phyloP scores from a whole-genome alignment of 2,113 vertebrate species.

The Chlamydotis undulata region DNA sequence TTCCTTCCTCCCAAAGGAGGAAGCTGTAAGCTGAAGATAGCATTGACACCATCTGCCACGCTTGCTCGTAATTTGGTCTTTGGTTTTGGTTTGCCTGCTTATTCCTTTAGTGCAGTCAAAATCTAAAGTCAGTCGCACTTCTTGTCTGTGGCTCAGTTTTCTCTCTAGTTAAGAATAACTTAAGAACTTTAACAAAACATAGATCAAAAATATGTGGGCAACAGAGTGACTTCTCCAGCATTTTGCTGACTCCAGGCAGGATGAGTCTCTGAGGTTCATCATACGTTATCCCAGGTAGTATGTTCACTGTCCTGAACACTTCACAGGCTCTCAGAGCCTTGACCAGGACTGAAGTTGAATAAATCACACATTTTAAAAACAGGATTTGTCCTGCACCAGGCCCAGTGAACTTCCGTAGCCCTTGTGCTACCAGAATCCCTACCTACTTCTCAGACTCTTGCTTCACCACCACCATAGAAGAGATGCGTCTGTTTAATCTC shows the following conservation, averaged over 20 bases:
- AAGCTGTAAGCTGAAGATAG: background rate
- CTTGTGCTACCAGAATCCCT: background rate
- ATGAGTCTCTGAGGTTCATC: background rate
- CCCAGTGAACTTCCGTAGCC: background rate
- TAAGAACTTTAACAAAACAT: background rate
- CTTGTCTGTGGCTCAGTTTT: background rate
- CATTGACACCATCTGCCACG: background rate
- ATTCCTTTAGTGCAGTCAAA: background rate
- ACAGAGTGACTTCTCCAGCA: background rate
- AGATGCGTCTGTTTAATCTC: background rate
- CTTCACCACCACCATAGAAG: background rate
- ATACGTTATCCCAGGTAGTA: fast-evolving
- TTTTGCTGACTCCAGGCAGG: background rate
- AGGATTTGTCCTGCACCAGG: background rate
- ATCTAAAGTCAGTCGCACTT: background rate
- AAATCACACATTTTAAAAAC: background rate
- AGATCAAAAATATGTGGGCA: background rate
- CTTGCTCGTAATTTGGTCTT: background rate
- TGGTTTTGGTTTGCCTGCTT: background rate
- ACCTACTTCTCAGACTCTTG: background rate
- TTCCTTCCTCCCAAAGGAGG: background rate
- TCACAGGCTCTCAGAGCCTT: background rate
- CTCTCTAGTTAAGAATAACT: background rate
- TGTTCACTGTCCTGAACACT: background rate
- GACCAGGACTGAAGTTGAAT: background rate